These are phyloP conservation scores for Chromis chromis DNA, from an alignment of 2,797 vertebrate species.

Conservation along the genomic window DNA sequence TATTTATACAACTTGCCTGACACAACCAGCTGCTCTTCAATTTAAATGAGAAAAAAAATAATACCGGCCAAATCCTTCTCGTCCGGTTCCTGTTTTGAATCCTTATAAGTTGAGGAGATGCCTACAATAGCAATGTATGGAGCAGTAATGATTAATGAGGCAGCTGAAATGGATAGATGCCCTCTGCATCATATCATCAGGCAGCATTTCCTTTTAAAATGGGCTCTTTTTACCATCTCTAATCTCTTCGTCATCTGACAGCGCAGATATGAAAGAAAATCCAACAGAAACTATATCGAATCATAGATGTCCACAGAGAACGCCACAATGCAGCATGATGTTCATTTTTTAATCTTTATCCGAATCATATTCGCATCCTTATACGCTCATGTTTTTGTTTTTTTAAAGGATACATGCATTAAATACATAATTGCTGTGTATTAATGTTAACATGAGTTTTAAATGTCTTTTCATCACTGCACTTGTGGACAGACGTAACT, in stretches of 20 bases:
- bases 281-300: constrained; percentile 25
- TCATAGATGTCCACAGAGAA: constrained; percentile 31
- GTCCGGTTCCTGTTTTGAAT: background rate
- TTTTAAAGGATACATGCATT: no score
- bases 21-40: constrained; percentile 4
- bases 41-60: background rate
- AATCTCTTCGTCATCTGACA: constrained; percentile 12
- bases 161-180: constrained; percentile 14
- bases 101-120: constrained; percentile 5
- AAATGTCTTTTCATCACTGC: background rate
- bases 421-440: no score
- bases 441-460: background rate
- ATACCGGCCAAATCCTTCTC: background rate
- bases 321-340: constrained; percentile 5
- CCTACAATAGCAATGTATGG: background rate
- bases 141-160: constrained; percentile 24
- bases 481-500: background rate
- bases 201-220: constrained; percentile 37
- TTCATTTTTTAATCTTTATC: constrained; percentile 12
- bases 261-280: constrained; percentile 23
- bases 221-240: constrained; percentile 12
- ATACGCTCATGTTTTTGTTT: background rate
- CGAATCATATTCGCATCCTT: background rate
- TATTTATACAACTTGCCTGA: constrained; percentile 9
- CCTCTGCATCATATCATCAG: constrained; percentile 24